These are phyloP conservation scores for Ursus arctos DNA, from an alignment of 2,113 vertebrate genomes.

Conservation along the genomic window DNA sequence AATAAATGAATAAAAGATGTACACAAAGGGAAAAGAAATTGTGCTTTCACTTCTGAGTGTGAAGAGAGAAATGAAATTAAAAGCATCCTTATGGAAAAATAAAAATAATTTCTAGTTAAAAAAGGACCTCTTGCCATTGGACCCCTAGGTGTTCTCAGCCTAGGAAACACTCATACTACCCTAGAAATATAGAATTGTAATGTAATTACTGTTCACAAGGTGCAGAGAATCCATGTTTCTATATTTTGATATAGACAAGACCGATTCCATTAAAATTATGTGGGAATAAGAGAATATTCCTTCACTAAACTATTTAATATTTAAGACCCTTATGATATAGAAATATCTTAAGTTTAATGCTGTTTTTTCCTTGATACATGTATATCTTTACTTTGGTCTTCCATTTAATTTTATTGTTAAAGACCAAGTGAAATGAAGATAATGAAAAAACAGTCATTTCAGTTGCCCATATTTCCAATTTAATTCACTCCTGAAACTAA, in stretches of 20 bases:
- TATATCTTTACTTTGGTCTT: neutral
- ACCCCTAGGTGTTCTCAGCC: neutral
- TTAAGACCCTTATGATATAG: neutral
- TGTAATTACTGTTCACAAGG: neutral
- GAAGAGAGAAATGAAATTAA: neutral
- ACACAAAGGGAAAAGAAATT: neutral
- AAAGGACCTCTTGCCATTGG: neutral
- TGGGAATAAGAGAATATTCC: neutral
- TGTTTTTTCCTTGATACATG: neutral
- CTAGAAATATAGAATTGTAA: neutral
- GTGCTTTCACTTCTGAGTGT: neutral
- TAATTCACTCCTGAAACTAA: neutral
- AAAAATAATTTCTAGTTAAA: neutral
- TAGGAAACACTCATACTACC: neutral
- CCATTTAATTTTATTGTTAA: neutral
- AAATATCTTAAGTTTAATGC: neutral
- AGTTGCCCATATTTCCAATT: neutral
- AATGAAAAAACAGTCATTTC: neutral
- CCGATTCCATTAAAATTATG: neutral
- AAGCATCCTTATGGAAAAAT: neutral
- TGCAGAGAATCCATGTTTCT: neutral
- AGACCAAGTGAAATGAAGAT: neutral
- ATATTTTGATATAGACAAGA: neutral
- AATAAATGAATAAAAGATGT: neutral
- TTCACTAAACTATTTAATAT: neutral